Conservation (phyloP, 2,888 invertebrate genomes). For the Dryococelus australis region DNA sequence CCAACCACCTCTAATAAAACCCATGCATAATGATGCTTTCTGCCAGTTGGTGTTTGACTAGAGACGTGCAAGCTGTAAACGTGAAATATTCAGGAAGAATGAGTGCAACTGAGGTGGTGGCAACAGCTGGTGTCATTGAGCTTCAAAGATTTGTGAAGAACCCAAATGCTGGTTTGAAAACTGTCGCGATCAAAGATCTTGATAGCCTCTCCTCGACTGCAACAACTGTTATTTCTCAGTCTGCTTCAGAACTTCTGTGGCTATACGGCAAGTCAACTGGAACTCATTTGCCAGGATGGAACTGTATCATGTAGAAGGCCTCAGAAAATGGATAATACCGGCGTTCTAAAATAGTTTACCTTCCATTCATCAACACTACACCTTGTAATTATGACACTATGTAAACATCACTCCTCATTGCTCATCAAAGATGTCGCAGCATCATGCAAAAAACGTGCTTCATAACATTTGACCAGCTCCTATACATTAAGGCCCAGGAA, state of each 20-base stretch:
- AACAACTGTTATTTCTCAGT: too few relatives aligned
- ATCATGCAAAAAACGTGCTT: too few relatives aligned
- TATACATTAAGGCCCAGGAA: slow-evolving; percentile 53
- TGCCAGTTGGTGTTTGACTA: background rate
- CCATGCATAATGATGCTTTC: background rate
- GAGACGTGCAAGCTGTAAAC: background rate
- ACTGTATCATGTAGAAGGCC: slow-evolving; percentile 48
- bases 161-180: too few relatives aligned
- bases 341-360: slow-evolving; percentile 36
- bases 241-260: slow-evolving; percentile 38
- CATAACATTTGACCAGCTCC: too few relatives aligned
- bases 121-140: background rate
- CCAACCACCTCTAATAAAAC: background rate
- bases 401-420: too few relatives aligned
- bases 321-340: slow-evolving; percentile 31
- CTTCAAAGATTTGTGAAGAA: slow-evolving; percentile 25
- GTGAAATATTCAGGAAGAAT: background rate
- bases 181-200: too few relatives aligned
- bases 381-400: slow-evolving; percentile 47
- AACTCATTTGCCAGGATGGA: slow-evolving; percentile 44
- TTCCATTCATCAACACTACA: slow-evolving; percentile 43
- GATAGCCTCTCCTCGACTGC: too few relatives aligned
- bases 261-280: slow-evolving; percentile 42
- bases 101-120: background rate
- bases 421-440: too few relatives aligned